Percentiles rank a stretch among this genome's conserved stretches.
Evolutionary conservation across 2,113 vertebrate species (phyloP).

Genomic region (Scalopus aquaticus): DNA sequence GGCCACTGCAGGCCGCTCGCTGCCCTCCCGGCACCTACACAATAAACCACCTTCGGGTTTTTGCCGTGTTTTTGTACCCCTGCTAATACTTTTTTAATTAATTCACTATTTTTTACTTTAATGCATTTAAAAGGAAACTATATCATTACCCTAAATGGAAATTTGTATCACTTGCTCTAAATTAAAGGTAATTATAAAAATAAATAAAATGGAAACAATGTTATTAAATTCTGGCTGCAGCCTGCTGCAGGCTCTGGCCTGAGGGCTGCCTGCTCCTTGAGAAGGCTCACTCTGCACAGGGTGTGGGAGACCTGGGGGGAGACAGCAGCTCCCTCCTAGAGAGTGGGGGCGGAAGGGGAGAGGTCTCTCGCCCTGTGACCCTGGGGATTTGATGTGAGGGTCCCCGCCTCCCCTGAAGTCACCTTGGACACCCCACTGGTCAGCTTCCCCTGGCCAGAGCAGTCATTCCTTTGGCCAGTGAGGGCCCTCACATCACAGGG

Average conservation of each 20-base stretch:
- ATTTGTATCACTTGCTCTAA: constrained; percentile 80
- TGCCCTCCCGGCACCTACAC: accelerated
- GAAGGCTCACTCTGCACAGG: background rate
- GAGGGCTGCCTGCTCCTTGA: background rate
- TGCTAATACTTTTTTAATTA: constrained; percentile 81
- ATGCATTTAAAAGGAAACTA: constrained; percentile 79
- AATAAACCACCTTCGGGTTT: constrained; percentile 28
- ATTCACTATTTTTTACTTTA: constrained; percentile 83
- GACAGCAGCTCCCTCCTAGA: background rate
- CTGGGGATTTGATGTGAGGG: accelerated
- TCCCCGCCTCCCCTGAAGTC: background rate
- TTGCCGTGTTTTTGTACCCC: constrained; percentile 40
- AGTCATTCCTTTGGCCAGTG: background rate
- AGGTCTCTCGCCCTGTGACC: background rate
- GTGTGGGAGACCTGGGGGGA: accelerated
- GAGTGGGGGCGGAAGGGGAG: accelerated
- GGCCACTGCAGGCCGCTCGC: background rate
- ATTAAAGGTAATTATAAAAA: constrained; percentile 83
- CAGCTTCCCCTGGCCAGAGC: background rate
- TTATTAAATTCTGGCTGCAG: constrained; percentile 75
- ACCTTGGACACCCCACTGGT: accelerated
- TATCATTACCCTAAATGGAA: constrained; percentile 82
- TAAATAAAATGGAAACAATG: constrained; percentile 79
- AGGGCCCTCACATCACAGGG: background rate
- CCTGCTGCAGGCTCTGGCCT: constrained; percentile 43